These are phyloP conservation scores for Eupithecia pulchellata DNA, from an alignment of 2,888 invertebrate species.

Conservation along the genomic window DNA sequence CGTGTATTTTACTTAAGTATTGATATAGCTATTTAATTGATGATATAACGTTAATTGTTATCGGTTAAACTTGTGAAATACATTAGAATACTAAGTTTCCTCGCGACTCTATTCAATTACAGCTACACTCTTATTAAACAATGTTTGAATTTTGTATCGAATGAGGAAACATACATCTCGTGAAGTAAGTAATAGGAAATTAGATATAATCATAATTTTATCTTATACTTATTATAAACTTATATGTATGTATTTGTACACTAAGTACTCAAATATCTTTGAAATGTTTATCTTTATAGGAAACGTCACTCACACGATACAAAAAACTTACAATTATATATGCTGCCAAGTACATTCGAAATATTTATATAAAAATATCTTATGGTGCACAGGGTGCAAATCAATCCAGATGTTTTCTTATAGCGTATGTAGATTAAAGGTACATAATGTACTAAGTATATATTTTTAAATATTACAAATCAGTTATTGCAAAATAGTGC, in stretches of 20 bases:
- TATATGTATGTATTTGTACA: conserved; percentile 10
- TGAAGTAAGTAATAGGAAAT: neutral
- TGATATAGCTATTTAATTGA: conserved; percentile 55
- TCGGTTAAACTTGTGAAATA: conserved; percentile 40
- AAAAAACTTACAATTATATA: conserved; percentile 33
- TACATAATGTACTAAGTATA: conserved; percentile 29
- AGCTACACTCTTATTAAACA: conserved; percentile 31
- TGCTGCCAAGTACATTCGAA: conserved; percentile 38
- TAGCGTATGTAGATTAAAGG: conserved; percentile 25
- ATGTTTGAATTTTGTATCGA: conserved; percentile 36
- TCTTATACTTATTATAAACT: conserved; percentile 10
- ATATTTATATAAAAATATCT: neutral
- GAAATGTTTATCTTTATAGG: neutral
- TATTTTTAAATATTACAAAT: conserved; percentile 35
- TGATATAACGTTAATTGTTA: conserved; percentile 44
- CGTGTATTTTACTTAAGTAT: conserved; percentile 64
- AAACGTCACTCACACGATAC: conserved; percentile 33
- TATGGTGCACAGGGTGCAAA: conserved; percentile 37
- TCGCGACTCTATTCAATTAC: conserved; percentile 41
- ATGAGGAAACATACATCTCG: conserved; percentile 17
- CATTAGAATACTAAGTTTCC: conserved; percentile 44
- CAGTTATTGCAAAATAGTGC: conserved; percentile 25
- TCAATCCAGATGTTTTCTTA: conserved; percentile 36
- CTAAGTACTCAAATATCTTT: conserved; percentile 16
- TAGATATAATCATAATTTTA: neutral